Evolutionary conservation across 2,888 invertebrate species (phyloP).

Genomic region (Gordius sp.): DNA sequence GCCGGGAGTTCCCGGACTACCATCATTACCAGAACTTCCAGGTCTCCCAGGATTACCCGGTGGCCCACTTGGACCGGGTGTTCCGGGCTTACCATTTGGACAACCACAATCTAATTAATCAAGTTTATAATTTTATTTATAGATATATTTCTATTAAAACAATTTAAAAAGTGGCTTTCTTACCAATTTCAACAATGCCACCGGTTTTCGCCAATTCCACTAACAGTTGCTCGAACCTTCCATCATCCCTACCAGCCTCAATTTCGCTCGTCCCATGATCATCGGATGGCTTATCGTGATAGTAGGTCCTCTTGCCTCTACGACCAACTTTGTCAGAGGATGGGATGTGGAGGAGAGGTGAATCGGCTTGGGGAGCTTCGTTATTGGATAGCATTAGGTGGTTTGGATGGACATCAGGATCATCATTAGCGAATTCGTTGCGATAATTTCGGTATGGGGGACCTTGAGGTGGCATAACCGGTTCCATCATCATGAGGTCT

Average conservation of each 20-base stretch:
- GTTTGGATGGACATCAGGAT: no score
- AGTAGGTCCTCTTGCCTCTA: conserved; percentile 3
- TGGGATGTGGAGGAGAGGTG: no score
- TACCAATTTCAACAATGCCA: conserved; percentile 14
- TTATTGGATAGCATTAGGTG: no score
- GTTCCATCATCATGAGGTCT: no score
- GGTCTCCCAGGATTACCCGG: neutral
- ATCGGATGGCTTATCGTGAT: conserved; percentile 2
- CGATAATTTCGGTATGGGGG: no score
- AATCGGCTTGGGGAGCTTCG: no score
- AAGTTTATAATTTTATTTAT: neutral
- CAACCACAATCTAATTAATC: conserved; percentile 14
- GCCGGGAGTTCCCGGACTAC: conserved; percentile 6
- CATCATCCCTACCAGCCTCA: conserved; percentile 14
- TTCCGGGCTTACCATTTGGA: conserved; percentile 11
- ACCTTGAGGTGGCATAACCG: no score
- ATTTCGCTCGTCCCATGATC: neutral
- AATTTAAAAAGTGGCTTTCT: neutral
- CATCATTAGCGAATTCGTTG: no score
- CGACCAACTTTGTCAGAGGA: no score
- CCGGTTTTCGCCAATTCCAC: neutral
- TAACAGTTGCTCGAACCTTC: neutral
- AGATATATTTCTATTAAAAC: neutral
- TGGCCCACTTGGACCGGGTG: neutral
- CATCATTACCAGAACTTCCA: conserved; percentile 13